Evolutionary conservation across 1,140 invertebrate genomes (phyloP).

Genomic region (Rhopalosiphum padi): DNA sequence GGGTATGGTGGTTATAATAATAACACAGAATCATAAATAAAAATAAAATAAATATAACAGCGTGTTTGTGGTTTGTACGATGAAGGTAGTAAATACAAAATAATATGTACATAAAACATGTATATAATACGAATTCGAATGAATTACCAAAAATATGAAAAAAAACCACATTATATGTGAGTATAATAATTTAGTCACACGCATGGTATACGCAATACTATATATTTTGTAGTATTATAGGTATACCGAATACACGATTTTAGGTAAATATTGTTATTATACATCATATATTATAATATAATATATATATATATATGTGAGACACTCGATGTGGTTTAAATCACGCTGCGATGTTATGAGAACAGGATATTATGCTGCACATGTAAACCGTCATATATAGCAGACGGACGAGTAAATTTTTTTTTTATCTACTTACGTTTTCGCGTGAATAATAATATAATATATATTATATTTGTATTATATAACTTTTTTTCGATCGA

Average conservation of each 20-base stretch:
- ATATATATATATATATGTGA: too few species aligned
- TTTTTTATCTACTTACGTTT: slow-evolving; percentile 7
- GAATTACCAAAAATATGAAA: not conserved
- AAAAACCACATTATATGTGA: not conserved
- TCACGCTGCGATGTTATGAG: not conserved
- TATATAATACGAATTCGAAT: not conserved
- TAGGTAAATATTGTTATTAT: not conserved
- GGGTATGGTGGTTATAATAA: not conserved
- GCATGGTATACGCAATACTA: not conserved
- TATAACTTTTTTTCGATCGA: not conserved
- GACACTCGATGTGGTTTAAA: not conserved
- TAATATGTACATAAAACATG: not conserved
- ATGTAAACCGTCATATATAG: not conserved
- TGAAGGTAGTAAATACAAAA: not conserved
- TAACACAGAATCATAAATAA: not conserved
- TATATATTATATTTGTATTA: not conserved
- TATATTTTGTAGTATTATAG: not conserved
- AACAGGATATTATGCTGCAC: not conserved
- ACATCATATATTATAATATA: too few species aligned
- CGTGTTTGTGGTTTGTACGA: not conserved
- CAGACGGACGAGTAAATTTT: not conserved
- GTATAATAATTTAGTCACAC: not conserved
- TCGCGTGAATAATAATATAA: not conserved
- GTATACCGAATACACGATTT: not conserved
- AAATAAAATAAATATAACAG: not conserved